Evolutionary conservation across 2,888 invertebrate genomes (phyloP).

Genomic region (Lymantria dispar): DNA sequence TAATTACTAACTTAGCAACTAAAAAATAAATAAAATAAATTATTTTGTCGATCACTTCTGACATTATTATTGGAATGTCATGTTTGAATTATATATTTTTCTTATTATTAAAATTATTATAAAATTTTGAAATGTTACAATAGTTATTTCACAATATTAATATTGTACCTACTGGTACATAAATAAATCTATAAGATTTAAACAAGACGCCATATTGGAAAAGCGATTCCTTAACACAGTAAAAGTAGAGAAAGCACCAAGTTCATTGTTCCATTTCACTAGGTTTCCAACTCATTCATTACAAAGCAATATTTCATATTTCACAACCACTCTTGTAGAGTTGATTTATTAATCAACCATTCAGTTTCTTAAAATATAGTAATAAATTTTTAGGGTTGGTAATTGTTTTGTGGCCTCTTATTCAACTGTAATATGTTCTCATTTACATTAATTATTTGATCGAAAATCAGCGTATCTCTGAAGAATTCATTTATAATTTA

Average conservation of each 20-base stretch:
- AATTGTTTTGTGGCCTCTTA: too few relatives aligned
- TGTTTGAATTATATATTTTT: not conserved
- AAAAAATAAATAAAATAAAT: slow-evolving; percentile 45
- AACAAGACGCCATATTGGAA: not conserved
- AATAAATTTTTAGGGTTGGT: too few relatives aligned
- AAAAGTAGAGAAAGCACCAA: not conserved
- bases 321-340: not conserved
- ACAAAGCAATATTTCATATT: not conserved
- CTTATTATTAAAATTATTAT: not conserved
- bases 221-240: not conserved
- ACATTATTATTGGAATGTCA: not conserved
- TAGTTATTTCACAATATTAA: slow-evolving; percentile 2
- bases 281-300: not conserved
- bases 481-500: too few relatives aligned
- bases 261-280: slow-evolving; percentile 1
- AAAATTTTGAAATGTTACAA: not conserved
- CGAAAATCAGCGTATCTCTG: too few relatives aligned
- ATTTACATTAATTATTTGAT: too few relatives aligned
- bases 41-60: slow-evolving; percentile 42
- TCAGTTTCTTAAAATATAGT: too few relatives aligned
- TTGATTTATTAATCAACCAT: too few relatives aligned
- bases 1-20: slow-evolving; percentile 27
- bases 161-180: slow-evolving; percentile 4
- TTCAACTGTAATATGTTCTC: too few relatives aligned
- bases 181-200: slow-evolving; percentile 1